Percentiles rank a stretch among this genome's conserved stretches.
phyloP scores from a whole-genome alignment of 2,888 invertebrate species.

The Drosophila sordidapex region DNA sequence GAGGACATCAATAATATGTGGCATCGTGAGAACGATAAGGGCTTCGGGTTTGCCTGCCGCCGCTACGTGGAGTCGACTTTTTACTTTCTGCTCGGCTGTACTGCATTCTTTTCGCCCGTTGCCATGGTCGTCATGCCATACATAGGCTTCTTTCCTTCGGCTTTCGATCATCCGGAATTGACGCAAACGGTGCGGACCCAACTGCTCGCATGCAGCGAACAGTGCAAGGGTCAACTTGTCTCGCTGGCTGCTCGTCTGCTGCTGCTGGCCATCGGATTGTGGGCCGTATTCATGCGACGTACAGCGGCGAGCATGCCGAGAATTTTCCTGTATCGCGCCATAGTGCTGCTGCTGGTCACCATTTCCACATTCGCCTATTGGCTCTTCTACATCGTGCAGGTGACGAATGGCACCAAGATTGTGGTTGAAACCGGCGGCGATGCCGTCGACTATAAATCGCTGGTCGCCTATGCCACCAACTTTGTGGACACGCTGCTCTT shows the following conservation, averaged over 20 bases:
- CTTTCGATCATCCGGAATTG: constrained; percentile 88
- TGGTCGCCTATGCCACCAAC: constrained; percentile 96
- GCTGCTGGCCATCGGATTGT: constrained; percentile 94
- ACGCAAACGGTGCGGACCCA: constrained; percentile 89
- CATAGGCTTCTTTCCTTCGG: constrained; percentile 92
- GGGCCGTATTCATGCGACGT: constrained; percentile 95
- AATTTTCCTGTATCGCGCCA: constrained; percentile 95
- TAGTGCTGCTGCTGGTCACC: constrained; percentile 94
- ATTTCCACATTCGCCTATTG: constrained; percentile 98
- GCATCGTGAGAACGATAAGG: constrained; percentile 90
- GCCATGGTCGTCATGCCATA: constrained; percentile 98
- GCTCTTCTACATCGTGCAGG: constrained; percentile 98
- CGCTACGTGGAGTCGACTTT: constrained; percentile 93
- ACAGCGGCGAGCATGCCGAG: constrained; percentile 95
- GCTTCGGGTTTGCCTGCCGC: constrained; percentile 90
- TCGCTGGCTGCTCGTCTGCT: constrained; percentile 96
- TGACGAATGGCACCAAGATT: constrained; percentile 91
- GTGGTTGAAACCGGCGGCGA: constrained; percentile 91
- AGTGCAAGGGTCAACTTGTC: constrained; percentile 96
- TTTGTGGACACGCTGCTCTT: constrained; percentile 97
- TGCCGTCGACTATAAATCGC: constrained; percentile 92
- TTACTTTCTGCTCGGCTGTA: constrained; percentile 91
- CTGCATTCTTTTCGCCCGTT: constrained; percentile 95
- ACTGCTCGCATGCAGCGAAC: constrained; percentile 93
- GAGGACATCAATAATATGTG: constrained; percentile 96